phyloP scores from a whole-genome alignment of 2,113 vertebrate species.

The Brachionichthys hirsutus region DNA sequence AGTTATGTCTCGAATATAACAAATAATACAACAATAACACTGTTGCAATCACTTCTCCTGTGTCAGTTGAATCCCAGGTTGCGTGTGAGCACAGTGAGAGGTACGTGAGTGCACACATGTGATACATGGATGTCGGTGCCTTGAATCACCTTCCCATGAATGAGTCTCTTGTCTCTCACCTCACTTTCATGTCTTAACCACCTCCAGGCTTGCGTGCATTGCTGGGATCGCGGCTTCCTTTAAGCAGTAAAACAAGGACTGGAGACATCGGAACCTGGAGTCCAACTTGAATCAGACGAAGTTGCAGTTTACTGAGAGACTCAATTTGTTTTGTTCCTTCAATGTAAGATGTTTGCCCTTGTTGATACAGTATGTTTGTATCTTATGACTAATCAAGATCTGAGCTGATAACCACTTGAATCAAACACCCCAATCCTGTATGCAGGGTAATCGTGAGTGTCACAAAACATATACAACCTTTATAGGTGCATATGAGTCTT shows the following conservation, averaged over 20 bases:
- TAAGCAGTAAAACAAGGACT: conserved; percentile 54
- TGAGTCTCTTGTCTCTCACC: conserved; percentile 77
- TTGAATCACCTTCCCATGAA: conserved; percentile 79
- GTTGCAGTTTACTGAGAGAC: not conserved
- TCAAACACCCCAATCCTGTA: too few species aligned
- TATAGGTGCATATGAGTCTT: too few species aligned
- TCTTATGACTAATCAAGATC: too few species aligned
- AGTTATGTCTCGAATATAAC: not conserved
- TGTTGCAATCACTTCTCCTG: not conserved
- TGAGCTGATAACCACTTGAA: too few species aligned
- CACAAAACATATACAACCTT: too few species aligned
- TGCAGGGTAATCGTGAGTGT: too few species aligned
- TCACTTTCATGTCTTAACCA: conserved; percentile 75
- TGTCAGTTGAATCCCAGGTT: conserved; percentile 49
- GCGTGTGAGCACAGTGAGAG: conserved; percentile 72
- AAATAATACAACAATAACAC: too few species aligned
- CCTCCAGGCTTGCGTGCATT: conserved; percentile 76
- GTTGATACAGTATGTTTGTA: too few species aligned
- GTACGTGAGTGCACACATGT: conserved; percentile 54
- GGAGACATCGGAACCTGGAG: conserved; percentile 53
- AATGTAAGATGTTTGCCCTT: too few species aligned
- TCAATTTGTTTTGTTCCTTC: too few species aligned
- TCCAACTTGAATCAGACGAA: not conserved
- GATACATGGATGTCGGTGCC: conserved; percentile 70
- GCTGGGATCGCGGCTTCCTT: conserved; percentile 59